Percentiles rank a stretch among this genome's conserved stretches.
Conservation (phyloP, 1,140 invertebrate genomes). For the Alviniconcha marisindica region DNA sequence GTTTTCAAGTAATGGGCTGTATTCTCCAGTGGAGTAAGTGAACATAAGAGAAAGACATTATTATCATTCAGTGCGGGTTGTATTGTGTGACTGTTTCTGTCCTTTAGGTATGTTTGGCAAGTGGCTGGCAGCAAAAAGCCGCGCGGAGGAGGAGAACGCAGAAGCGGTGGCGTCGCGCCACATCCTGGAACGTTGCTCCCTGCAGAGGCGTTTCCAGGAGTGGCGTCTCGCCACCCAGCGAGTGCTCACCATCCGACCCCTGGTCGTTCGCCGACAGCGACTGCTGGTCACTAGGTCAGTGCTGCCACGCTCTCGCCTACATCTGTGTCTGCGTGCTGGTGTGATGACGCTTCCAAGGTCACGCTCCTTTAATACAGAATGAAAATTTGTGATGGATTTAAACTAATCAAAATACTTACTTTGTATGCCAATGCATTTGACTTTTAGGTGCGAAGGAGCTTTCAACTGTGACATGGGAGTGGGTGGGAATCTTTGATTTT, state of each 20-base stretch:
- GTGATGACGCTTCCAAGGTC: background rate
- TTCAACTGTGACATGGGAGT: too few relatives aligned
- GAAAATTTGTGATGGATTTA: background rate
- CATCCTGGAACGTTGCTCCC: constrained; percentile 13
- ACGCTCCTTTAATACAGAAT: too few relatives aligned
- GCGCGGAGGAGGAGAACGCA: constrained; percentile 11
- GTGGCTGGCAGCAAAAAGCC: constrained; percentile 16
- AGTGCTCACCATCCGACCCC: constrained; percentile 11
- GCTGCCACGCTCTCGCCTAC: too few relatives aligned
- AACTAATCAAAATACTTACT: too few relatives aligned
- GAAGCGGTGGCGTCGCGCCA: constrained; percentile 15
- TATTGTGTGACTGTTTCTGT: too few relatives aligned
- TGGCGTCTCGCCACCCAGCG: constrained; percentile 27
- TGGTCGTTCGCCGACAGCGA: background rate
- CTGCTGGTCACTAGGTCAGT: constrained; percentile 5
- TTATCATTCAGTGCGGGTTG: too few relatives aligned
- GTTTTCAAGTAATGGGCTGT: too few relatives aligned
- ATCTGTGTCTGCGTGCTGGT: background rate
- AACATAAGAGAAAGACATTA: too few relatives aligned
- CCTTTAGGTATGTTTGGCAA: background rate
- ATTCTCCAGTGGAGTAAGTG: too few relatives aligned
- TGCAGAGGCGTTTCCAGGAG: constrained; percentile 27
- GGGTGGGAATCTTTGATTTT: too few relatives aligned
- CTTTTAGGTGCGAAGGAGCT: too few relatives aligned
- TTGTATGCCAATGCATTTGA: too few relatives aligned